phyloP scores from a whole-genome alignment of 2,888 invertebrate species.

The Sarcophaga carnaria region DNA sequence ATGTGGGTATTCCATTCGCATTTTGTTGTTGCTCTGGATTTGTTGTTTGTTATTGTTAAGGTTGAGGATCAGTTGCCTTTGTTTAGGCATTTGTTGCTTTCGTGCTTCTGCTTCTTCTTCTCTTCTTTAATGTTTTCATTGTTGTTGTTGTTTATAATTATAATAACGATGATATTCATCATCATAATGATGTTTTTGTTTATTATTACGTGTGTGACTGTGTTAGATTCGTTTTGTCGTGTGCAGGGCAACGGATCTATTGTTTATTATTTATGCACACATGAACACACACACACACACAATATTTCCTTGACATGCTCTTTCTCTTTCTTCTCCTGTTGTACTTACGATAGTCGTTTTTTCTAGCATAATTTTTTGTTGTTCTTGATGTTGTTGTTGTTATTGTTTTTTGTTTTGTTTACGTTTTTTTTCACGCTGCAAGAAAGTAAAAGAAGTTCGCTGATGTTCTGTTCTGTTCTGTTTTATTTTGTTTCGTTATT shows the following conservation, averaged over 20 bases:
- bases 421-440: constrained; percentile 10
- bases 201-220: constrained; percentile 24
- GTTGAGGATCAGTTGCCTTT: constrained; percentile 61
- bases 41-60: background rate
- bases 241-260: constrained; percentile 63
- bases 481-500: background rate
- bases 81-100: constrained; percentile 5
- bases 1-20: constrained; percentile 14
- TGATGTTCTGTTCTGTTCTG: constrained; percentile 15
- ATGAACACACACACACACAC: constrained; percentile 20
- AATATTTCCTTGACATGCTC: background rate
- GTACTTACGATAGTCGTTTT: background rate
- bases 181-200: constrained; percentile 7
- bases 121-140: background rate
- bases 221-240: constrained; percentile 36
- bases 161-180: constrained; percentile 25
- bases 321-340: background rate
- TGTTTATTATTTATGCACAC: constrained; percentile 43
- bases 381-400: background rate
- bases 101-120: background rate
- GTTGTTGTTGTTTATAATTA: background rate
- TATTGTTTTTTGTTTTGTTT: constrained; percentile 30
- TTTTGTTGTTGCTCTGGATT: background rate
- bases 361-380: constrained; percentile 54
- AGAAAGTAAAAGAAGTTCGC: background rate